phyloP scores from a whole-genome alignment of 1,140 invertebrate genomes.

The Leptinotarsa undecemlineata region DNA sequence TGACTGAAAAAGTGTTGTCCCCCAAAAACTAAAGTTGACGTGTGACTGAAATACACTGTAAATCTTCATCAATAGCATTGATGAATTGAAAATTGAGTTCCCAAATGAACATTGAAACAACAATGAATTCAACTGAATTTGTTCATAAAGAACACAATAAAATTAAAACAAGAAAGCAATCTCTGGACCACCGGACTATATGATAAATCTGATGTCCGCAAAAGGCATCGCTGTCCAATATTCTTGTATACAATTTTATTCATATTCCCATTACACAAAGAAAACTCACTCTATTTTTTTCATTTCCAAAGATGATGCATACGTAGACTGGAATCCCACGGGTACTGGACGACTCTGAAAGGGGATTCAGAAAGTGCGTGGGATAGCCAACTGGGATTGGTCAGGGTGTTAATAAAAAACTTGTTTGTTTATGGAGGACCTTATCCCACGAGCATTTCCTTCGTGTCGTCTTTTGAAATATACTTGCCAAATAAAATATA shows the following conservation, averaged over 20 bases:
- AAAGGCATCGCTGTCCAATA: neutral
- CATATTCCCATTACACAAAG: neutral
- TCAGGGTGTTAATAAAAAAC: slow-evolving; percentile 23
- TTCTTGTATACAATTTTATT: neutral
- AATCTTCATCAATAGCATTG: no score
- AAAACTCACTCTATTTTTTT: slow-evolving; percentile 11
- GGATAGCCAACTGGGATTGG: slow-evolving; percentile 14
- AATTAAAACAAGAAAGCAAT: no score
- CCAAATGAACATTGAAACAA: no score
- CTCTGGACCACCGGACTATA: no score
- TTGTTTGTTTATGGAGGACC: slow-evolving; percentile 20
- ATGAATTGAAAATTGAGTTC: no score
- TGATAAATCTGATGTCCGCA: no score
- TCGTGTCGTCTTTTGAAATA: neutral
- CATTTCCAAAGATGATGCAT: slow-evolving; percentile 22
- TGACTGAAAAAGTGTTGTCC: no score
- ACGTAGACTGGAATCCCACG: slow-evolving; percentile 8
- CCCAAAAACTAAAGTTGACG: no score
- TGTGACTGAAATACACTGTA: no score
- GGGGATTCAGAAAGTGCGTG: neutral
- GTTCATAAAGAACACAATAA: no score
- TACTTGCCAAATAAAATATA: neutral
- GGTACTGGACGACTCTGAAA: slow-evolving; percentile 11
- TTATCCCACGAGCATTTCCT: neutral
- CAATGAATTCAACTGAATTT: no score